Conservation (phyloP, 92 coral and sea anemone species). For the Siderastrea radians region DNA sequence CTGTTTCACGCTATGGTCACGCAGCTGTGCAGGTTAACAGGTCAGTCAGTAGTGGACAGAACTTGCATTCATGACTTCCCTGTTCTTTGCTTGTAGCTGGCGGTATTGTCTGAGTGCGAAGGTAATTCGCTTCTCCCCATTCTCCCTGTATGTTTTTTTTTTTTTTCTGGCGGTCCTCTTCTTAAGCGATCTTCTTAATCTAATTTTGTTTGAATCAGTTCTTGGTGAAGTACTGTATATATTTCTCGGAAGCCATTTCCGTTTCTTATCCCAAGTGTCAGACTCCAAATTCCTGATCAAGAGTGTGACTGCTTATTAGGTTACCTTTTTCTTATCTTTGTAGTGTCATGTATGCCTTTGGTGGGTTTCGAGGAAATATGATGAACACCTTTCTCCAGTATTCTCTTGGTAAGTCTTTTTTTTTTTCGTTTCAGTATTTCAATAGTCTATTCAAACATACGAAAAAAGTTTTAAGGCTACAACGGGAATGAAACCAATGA, state of each 20-base stretch:
- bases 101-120: too few relatives aligned
- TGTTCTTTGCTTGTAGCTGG: too few relatives aligned
- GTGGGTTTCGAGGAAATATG: constrained; percentile 86
- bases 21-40: constrained; percentile 70
- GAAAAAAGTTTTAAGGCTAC: too few relatives aligned
- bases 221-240: too few relatives aligned
- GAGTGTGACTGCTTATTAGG: neutral
- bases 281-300: neutral
- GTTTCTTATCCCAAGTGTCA: too few relatives aligned
- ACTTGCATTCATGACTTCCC: neutral
- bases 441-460: neutral
- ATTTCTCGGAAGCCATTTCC: too few relatives aligned
- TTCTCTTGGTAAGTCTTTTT: constrained; percentile 67
- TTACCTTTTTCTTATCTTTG: neutral
- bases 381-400: constrained; percentile 77
- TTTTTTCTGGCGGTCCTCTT: too few relatives aligned
- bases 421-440: neutral
- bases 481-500: too few relatives aligned
- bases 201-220: neutral
- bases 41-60: constrained; percentile 20
- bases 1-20: constrained; percentile 75
- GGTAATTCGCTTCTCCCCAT: too few relatives aligned
- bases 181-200: too few relatives aligned
- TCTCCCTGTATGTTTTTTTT: too few relatives aligned
- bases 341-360: constrained; percentile 82